These are phyloP conservation scores for Cheilosia variabilis DNA, from an alignment of 2,888 invertebrate species.

Conservation along the genomic window DNA sequence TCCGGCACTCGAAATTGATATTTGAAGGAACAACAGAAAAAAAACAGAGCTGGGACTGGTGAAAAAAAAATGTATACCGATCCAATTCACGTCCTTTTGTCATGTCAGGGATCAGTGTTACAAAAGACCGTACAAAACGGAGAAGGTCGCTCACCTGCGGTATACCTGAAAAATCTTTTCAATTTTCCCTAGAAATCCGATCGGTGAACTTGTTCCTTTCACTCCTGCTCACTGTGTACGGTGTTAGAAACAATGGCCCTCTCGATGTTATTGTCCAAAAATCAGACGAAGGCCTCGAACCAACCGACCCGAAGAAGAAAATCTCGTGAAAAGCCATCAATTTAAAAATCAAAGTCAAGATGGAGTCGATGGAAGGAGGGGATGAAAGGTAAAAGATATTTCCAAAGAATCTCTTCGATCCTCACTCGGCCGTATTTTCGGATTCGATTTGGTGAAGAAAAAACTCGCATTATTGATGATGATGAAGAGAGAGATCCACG, in stretches of 20 bases:
- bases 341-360: conserved; percentile 66
- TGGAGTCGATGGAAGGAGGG: conserved; percentile 15
- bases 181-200: conserved; percentile 56
- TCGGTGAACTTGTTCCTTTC: conserved; percentile 61
- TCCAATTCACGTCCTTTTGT: conserved; percentile 68
- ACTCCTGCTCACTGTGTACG: conserved; percentile 10
- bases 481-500: conserved; percentile 55
- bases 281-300: conserved; percentile 3
- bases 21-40: conserved; percentile 25
- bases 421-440: conserved; percentile 6
- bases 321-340: conserved; percentile 70
- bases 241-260: conserved; percentile 37
- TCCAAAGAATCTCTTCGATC: conserved; percentile 48
- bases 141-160: conserved; percentile 71
- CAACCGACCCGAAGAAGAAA: conserved; percentile 44
- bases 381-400: conserved; percentile 27
- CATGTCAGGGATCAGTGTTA: conserved; percentile 59
- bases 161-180: conserved; percentile 61
- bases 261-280: conserved; percentile 64
- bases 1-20: conserved; percentile 50
- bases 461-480: conserved; percentile 67
- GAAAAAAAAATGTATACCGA: conserved; percentile 24
- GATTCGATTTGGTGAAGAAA: conserved; percentile 56
- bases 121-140: conserved; percentile 41
- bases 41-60: neutral